phyloP scores from a whole-genome alignment of 2,888 invertebrate genomes.

The Heliconius ethilla region DNA sequence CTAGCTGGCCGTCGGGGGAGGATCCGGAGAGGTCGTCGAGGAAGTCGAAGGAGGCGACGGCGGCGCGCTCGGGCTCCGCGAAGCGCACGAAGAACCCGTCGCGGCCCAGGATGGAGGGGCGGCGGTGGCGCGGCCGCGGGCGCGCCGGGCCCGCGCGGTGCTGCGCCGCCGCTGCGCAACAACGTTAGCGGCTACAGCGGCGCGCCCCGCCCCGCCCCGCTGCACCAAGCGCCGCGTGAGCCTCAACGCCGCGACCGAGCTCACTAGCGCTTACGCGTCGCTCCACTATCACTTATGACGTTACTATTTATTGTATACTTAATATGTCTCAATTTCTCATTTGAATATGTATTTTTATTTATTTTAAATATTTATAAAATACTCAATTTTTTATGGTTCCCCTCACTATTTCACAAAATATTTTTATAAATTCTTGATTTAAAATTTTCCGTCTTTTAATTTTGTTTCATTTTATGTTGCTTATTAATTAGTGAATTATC shows the following conservation, averaged over 20 bases:
- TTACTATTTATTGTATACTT: not conserved
- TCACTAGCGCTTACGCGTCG: conserved; percentile 40
- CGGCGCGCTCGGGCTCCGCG: conserved; percentile 86
- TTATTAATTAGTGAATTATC: not conserved
- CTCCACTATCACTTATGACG: conserved; percentile 33
- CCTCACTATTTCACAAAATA: not conserved
- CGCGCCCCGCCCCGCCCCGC: conserved; percentile 69
- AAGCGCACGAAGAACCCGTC: conserved; percentile 86
- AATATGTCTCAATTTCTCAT: conserved; percentile 12
- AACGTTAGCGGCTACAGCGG: conserved; percentile 61
- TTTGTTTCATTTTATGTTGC: not conserved
- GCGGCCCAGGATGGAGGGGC: conserved; percentile 89
- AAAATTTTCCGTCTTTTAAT: not conserved
- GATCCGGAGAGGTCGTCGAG: conserved; percentile 84
- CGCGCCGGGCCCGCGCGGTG: conserved; percentile 81
- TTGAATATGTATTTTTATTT: not conserved
- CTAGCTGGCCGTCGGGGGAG: conserved; percentile 72
- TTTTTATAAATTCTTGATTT: not conserved
- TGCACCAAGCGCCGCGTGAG: conserved; percentile 57
- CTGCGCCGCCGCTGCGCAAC: conserved; percentile 83
- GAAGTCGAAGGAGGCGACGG: conserved; percentile 90
- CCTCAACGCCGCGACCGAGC: conserved; percentile 47
- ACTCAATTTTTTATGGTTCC: not conserved
- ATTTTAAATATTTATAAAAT: not conserved
- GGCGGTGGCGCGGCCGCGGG: conserved; percentile 76